These are phyloP conservation scores for Planococcus citri DNA, from an alignment of 1,140 invertebrate genomes.

Conservation along the genomic window DNA sequence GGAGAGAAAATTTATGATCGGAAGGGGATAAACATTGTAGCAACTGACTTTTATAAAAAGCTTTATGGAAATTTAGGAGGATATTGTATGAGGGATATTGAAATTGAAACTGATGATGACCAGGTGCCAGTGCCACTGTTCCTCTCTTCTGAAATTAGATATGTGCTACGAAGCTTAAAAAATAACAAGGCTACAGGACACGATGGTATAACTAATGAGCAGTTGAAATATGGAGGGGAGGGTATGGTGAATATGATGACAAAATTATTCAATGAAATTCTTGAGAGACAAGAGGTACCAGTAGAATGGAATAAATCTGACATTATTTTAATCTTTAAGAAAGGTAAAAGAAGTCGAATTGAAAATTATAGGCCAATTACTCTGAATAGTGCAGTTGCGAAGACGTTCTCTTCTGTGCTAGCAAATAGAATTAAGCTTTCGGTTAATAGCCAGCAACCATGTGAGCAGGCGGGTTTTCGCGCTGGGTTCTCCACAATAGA, in stretches of 20 bases:
- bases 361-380: conserved; percentile 32
- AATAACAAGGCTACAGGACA: conserved; percentile 21
- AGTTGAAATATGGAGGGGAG: not conserved
- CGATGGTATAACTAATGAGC: conserved; percentile 20
- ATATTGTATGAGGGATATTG: not conserved
- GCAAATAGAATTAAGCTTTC: conserved; percentile 27
- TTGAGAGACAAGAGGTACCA: conserved; percentile 28
- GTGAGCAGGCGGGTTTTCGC: conserved; percentile 33
- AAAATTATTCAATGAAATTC: conserved; percentile 20
- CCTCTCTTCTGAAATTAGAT: not conserved
- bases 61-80: not conserved
- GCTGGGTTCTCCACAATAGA: conserved; percentile 26
- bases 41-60: conserved; percentile 1
- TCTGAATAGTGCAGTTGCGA: conserved; percentile 29
- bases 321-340: conserved; percentile 31
- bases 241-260: not conserved
- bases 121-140: not conserved
- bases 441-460: conserved; percentile 30
- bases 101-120: not conserved
- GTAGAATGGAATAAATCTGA: conserved; percentile 28
- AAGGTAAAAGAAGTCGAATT: conserved; percentile 29
- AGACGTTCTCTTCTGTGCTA: conserved; percentile 28
- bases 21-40: not conserved
- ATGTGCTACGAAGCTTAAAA: not conserved
- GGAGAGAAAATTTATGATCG: not conserved